Percentiles rank a stretch among this genome's conserved stretches.
Conservation (phyloP, 2,113 vertebrate genomes). For the Proterorhinus semilunaris region DNA sequence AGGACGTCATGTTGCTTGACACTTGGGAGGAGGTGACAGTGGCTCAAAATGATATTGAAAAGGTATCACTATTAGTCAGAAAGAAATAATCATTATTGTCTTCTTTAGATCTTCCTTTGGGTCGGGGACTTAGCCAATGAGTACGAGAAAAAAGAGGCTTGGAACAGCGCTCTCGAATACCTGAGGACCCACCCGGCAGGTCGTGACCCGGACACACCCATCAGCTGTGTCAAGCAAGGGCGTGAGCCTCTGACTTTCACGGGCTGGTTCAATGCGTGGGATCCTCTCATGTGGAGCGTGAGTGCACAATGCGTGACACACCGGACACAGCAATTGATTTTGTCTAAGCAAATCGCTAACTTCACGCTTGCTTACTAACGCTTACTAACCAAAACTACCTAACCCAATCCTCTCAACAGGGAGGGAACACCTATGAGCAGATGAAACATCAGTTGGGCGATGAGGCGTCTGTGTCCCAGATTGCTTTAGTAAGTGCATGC, state of each 20-base stretch:
- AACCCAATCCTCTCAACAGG: constrained; percentile 67
- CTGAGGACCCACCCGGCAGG: constrained; percentile 83
- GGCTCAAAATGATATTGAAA: no score
- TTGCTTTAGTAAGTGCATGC: constrained; percentile 83
- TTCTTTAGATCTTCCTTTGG: constrained; percentile 87
- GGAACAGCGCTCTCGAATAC: constrained; percentile 77
- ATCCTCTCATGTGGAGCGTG: constrained; percentile 89
- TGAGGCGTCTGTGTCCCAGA: constrained; percentile 72
- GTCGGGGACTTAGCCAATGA: constrained; percentile 81
- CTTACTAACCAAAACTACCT: constrained; percentile 21
- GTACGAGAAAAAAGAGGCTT: constrained; percentile 78
- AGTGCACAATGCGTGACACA: constrained; percentile 60
- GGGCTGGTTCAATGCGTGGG: constrained; percentile 91
- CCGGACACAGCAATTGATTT: not conserved
- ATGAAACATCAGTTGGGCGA: constrained; percentile 80
- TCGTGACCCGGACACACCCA: constrained; percentile 80
- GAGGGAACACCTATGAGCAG: constrained; percentile 81
- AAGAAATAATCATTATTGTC: not conserved
- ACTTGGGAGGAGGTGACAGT: constrained; percentile 89
- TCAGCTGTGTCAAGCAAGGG: constrained; percentile 84
- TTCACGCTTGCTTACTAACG: constrained; percentile 3
- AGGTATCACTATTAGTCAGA: no score
- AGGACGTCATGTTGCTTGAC: constrained; percentile 90
- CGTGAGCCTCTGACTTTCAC: constrained; percentile 87
- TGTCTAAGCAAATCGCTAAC: constrained; percentile 3